A percentile compares a stretch with the other conserved stretches of the same genome.
phyloP scores from a whole-genome alignment of 1,140 invertebrate species.

The Gonioctena quinquepunctata region DNA sequence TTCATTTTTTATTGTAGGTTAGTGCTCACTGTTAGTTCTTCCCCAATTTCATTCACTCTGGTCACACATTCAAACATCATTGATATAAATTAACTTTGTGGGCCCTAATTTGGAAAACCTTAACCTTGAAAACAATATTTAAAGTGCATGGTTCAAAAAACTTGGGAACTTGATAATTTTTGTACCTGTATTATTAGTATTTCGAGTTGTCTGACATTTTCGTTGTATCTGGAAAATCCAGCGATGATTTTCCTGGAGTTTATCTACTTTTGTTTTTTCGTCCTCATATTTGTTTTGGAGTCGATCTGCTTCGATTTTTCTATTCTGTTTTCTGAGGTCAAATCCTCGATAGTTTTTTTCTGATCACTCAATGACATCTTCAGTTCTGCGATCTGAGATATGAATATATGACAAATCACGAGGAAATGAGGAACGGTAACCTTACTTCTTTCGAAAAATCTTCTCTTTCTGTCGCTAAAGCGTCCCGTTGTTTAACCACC shows the following conservation, averaged over 20 bases:
- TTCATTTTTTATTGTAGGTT: no score
- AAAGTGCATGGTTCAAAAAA: no score
- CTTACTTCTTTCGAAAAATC: conserved; percentile 23
- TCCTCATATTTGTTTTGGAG: background rate
- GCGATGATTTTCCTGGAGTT: conserved; percentile 22
- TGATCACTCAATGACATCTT: conserved; percentile 9
- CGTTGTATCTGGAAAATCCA: conserved; percentile 23
- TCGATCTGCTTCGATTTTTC: background rate
- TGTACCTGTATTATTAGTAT: conserved; percentile 35
- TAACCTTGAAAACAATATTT: no score
- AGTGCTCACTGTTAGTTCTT: no score
- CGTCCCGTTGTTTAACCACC: conserved; percentile 32
- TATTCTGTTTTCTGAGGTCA: background rate
- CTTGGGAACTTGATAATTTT: no score
- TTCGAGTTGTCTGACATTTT: conserved; percentile 30
- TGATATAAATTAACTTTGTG: no score
- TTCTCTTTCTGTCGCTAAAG: conserved; percentile 21
- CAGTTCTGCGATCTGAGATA: conserved; percentile 15
- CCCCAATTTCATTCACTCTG: no score
- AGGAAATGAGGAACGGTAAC: no score
- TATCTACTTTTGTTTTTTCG: background rate
- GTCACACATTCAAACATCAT: no score
- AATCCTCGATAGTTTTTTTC: conserved; percentile 10
- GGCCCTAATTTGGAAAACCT: no score
- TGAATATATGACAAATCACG: no score